A percentile compares a stretch with the other conserved stretches of the same genome.
These are phyloP conservation scores for Salvator merianae DNA, from an alignment of 2,113 vertebrate species.

Conservation along the genomic window DNA sequence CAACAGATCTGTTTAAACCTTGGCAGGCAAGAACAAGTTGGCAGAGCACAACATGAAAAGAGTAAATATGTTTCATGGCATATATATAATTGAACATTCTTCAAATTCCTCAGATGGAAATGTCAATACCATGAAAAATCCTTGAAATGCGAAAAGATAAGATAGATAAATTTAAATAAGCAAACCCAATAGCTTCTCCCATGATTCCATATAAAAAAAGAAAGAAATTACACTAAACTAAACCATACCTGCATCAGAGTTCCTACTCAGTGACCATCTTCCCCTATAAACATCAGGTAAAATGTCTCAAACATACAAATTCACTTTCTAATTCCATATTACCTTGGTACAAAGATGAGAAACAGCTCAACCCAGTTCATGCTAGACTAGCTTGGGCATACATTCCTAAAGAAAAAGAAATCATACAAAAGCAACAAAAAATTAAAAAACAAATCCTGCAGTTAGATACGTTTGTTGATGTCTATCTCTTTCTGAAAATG, in stretches of 20 bases:
- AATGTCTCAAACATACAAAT: neutral
- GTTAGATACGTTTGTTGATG: neutral
- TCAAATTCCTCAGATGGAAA: slow-evolving; percentile 69
- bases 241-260: neutral
- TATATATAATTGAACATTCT: slow-evolving; percentile 66
- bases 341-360: neutral
- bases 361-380: neutral
- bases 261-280: neutral
- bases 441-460: neutral
- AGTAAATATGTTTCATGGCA: slow-evolving; percentile 63
- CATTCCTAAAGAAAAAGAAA: neutral
- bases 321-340: neutral
- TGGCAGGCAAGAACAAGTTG: slow-evolving; percentile 60
- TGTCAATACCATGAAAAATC: slow-evolving; percentile 68
- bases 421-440: no score
- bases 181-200: slow-evolving; percentile 60
- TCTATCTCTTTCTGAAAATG: neutral
- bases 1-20: slow-evolving; percentile 61
- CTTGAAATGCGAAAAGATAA: slow-evolving; percentile 59
- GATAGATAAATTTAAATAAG: slow-evolving; percentile 61
- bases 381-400: neutral
- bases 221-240: neutral
- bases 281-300: neutral
- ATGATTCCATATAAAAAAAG: slow-evolving; percentile 23
- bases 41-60: slow-evolving; percentile 35